Evolutionary conservation across 2,888 invertebrate genomes (phyloP).

Genomic region (Prosopocoilus inquinatus): DNA sequence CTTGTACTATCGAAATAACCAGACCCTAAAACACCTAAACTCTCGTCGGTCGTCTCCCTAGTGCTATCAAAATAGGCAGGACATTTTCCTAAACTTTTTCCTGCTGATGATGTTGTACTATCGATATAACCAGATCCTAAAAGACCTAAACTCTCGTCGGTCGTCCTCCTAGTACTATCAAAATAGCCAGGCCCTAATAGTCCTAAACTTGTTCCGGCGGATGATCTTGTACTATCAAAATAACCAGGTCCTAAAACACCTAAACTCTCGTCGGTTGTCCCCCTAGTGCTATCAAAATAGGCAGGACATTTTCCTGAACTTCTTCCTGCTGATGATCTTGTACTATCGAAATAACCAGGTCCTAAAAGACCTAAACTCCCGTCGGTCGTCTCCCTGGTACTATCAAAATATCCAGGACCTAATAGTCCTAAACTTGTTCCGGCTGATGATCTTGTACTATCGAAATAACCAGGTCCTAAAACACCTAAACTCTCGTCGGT

Average conservation of each 20-base stretch:
- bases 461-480: slow-evolving; percentile 1
- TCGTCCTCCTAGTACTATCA: neutral
- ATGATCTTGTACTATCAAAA: slow-evolving; percentile 1
- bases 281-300: neutral
- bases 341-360: slow-evolving; percentile 3
- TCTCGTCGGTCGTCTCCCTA: neutral
- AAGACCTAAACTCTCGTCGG: neutral
- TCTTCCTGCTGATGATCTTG: neutral
- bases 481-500: neutral
- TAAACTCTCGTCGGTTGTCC: neutral
- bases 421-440: slow-evolving; percentile 1
- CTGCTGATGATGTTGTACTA: neutral
- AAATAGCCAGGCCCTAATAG: neutral
- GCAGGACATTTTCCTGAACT: neutral
- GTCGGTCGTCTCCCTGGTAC: neutral
- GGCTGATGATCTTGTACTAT: neutral
- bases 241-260: slow-evolving; percentile 1
- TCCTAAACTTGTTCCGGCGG: slow-evolving; percentile 4
- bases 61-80: slow-evolving; percentile 1
- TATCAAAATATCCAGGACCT: slow-evolving; percentile 1
- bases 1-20: neutral
- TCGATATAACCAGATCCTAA: slow-evolving; percentile 4
- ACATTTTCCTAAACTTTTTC: slow-evolving; percentile 1
- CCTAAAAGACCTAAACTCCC: slow-evolving; percentile 4
- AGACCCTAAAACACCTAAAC: slow-evolving; percentile 4